Evolutionary conservation across 1,140 invertebrate species (phyloP), one percentile per base, ranked within the genome.

Genomic region (Euborellia annulipes): DNA sequence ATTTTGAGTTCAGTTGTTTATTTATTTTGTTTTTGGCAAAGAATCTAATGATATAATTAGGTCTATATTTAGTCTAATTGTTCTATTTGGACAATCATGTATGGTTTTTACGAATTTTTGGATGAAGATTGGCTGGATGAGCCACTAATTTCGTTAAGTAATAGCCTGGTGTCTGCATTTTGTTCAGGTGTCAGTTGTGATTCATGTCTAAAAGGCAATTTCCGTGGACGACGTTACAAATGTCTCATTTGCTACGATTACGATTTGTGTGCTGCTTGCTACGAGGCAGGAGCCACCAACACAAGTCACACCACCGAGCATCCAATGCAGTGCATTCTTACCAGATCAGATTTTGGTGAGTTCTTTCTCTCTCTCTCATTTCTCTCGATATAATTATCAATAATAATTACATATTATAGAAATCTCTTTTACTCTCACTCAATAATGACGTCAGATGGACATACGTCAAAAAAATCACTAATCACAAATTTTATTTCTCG

Each of bases 181-280:
- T 27, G 11, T 76, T 53, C 61, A 86, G 83, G 83, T 70, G 92
- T 98, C 58, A 96, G 91, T 76, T 98, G 94, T 82, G 94, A 98
- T 82, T 90, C 89, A 60, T 98, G 94, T 78, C 76, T 95, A 65
- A 95, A 95, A 73, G 87, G 85, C 62, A 96, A 97, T 71, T 98
- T 97, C 68, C 78, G 85, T 66, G 92, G 92, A 58, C 81, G 87
- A 64, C 79, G 94, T 58, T 97, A 94, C 68, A 98, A 98, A 77
- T 98, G 94, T 75, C 76, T 98, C 62, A 82, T 96, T 56, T 98
- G 94, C 68, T 96, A 92, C 66, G 93, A 98, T 72, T 98, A 96
- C 74, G 94, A 98, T 73, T 75, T 97, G 55, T 98, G 94, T 73
- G 85, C 89, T 57, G 80, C 78, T 56, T 98, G 93, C 67, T 96